Base-by-base conservation (phyloP, 2,888 invertebrate genomes). In the Dicranocentrus wangi region DNA sequence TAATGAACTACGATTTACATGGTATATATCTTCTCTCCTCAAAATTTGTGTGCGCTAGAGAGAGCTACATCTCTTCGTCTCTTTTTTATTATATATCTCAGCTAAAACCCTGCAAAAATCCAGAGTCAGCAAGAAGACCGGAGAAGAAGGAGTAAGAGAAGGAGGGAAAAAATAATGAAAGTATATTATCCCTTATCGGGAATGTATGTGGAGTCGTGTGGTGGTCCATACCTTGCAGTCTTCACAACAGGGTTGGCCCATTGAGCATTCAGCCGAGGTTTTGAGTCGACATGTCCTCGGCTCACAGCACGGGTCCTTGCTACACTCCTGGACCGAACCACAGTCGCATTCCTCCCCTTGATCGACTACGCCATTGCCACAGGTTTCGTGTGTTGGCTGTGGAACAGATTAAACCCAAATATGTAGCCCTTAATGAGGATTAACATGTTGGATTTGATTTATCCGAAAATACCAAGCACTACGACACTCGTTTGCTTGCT, bases 341-440 rank as follows among this genome's bases (percentile, higher is more conserved):
- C 99, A 99, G 90, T 99, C 99, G 88, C 99, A 99, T 89, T 98
- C 96, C 90, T 99, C 99, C 63, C 95, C 98, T 86, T 95, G 95
- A 88, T 99, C 99, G 71, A 99, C 93, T 77, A 95, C 91, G 83
- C 94, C 94, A 90, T 99, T 99, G 86, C 99, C 99, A 90, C 99
- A 99, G 84, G 93, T 93, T 87, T 94, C 92, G 87, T 93, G 92
- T 84, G 87, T 86, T 47, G 87, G 86, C 86, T 87, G 82, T 43
- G 60, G 55, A 55, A 69, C 10, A 71, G 58, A 81, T 65, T 69
- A 47, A 53, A 80, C 63, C 39, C 58, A 79, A 79, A 28, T 65
- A 65, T 78, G 61, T 69, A 71, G 27, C 71, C 27, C 27, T 70
- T 78, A 78, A 78, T 78, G 70, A 79, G 78, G 79, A 79, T 79